Conservation (phyloP, 2,797 vertebrate species). For the Myioborus miniatus region DNA sequence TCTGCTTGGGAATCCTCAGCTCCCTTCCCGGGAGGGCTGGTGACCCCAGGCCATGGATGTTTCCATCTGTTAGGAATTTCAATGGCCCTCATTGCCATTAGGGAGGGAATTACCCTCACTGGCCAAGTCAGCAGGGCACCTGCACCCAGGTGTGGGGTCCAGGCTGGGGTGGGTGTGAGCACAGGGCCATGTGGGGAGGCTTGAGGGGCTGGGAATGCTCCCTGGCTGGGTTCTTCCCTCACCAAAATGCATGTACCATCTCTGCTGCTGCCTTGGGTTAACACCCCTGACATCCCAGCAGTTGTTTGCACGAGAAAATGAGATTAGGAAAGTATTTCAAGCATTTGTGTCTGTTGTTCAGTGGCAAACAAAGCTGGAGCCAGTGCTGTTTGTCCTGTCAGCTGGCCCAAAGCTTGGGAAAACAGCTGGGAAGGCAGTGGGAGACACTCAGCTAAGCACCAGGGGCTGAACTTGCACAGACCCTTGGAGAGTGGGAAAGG, state of each 20-base stretch:
- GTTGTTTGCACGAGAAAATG: conserved; percentile 11
- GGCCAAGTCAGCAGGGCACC: not conserved
- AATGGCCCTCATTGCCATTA: not conserved
- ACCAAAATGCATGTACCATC: not conserved
- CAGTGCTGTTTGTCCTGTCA: not conserved
- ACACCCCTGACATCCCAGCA: not conserved
- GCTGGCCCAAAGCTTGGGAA: conserved; percentile 12
- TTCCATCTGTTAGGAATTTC: not conserved
- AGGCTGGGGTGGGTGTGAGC: not conserved
- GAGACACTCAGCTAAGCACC: not conserved
- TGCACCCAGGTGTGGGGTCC: not conserved
- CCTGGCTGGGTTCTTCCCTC: not conserved
- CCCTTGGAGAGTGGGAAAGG: not conserved
- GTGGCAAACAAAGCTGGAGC: conserved; percentile 8
- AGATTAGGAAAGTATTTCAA: conserved; percentile 51
- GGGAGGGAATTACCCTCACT: not conserved
- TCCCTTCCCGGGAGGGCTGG: not conserved
- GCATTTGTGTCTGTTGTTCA: conserved; percentile 13
- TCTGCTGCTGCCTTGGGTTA: not conserved
- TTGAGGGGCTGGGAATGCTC: not conserved
- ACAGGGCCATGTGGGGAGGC: not conserved
- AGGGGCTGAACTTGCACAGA: not conserved
- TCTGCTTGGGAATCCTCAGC: not conserved
- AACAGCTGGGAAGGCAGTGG: conserved; percentile 1
- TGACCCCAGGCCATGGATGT: not conserved